phyloP scores from a whole-genome alignment of 35 echinoderm and acorn worm genomes.

The Amphiura filiformis region DNA sequence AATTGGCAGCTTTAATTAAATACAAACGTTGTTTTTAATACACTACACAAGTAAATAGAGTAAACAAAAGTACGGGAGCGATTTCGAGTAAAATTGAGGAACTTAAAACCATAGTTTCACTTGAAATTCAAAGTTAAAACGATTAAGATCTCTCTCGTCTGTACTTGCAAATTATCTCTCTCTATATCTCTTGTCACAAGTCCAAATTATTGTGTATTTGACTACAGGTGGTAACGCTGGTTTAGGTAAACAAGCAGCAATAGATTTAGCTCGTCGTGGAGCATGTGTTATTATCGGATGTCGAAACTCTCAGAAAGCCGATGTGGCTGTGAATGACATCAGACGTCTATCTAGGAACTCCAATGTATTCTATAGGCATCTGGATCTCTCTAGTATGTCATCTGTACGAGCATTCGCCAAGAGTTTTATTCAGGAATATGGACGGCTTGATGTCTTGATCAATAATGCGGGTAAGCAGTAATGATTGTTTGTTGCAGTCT shows the following conservation, averaged over 20 bases:
- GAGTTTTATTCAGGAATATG: background rate
- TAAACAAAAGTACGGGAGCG: too few relatives aligned
- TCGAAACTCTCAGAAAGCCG: background rate
- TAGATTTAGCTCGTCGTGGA: background rate
- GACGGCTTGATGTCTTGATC: conserved; percentile 4
- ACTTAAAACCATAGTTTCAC: too few relatives aligned
- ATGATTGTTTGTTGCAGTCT: background rate
- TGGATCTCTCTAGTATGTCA: background rate
- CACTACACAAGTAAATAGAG: too few relatives aligned
- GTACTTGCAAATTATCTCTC: too few relatives aligned
- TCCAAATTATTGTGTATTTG: too few relatives aligned
- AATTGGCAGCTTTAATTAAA: too few relatives aligned
- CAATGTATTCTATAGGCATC: background rate
- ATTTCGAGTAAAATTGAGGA: too few relatives aligned
- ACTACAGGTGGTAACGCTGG: background rate
- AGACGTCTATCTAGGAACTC: background rate
- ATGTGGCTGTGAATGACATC: background rate
- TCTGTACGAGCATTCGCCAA: background rate
- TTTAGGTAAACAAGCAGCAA: background rate
- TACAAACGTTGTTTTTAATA: too few relatives aligned
- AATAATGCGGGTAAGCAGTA: conserved; percentile 23
- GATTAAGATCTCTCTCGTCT: too few relatives aligned
- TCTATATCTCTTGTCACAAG: too few relatives aligned
- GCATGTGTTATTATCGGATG: background rate
- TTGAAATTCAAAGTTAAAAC: too few relatives aligned